Evolutionary conservation across 2,888 invertebrate species (phyloP), one percentile per base, ranked within the genome.

Genomic region (Copidosoma aretas): DNA sequence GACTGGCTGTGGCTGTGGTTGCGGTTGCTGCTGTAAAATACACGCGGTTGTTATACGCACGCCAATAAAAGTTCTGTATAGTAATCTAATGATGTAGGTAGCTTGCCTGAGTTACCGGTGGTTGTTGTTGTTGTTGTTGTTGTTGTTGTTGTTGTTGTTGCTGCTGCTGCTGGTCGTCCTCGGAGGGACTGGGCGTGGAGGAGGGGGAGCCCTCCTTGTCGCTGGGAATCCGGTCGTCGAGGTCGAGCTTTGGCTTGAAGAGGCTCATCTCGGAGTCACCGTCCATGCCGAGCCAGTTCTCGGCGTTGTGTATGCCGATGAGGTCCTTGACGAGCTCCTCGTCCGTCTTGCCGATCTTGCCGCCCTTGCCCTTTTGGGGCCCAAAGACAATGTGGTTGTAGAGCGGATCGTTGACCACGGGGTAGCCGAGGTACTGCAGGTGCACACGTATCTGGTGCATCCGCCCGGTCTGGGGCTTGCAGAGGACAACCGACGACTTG

Each of bases 391-490:
- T 90, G 84, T 95, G 95, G 84, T 98, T 99, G 87, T 99, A 99
- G 1, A 99, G 86, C 0, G 96, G 95, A 84, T 99, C 99, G 83
- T 98, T 98, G 10, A 97, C 92, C 64, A 99, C 98, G 17, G 99
- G 99, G 85, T 93, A 95, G 53, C 98, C 98, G 79, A 99, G 88
- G 85, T 93, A 99, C 85, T 99, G 99, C 73, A 98, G 89, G 85
- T 99, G 99, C 41, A 99, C 97, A 73, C 99, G 89, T 77, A 99
- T 99, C 86, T 99, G 99, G 84, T 99, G 99, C 92, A 98, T 99
- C 73, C 99, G 88, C 1, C 99, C 99, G 0, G 98, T 98, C 80
- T 93, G 91, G 1, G 98, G 98, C 80, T 92, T 91, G 86, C 97
- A 98, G 46, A 93, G 88, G 12, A 99, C 97, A 39, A 98, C 93